Percentiles rank a stretch among this genome's conserved stretches.
phyloP scores from a whole-genome alignment of 1,140 invertebrate species.

The Aphelinus atriplicis region DNA sequence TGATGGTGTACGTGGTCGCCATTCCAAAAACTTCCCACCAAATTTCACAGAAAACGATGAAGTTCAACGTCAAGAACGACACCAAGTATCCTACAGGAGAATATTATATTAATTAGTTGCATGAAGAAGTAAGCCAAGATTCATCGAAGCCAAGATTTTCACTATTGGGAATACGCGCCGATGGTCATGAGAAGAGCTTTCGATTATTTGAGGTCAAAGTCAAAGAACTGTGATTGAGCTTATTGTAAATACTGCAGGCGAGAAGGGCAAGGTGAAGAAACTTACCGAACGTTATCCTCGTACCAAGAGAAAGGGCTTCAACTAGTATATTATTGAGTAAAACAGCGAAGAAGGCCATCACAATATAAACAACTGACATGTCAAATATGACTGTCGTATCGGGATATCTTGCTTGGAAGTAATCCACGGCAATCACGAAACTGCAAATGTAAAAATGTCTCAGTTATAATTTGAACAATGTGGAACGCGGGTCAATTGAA shows the following conservation, averaged over 20 bases:
- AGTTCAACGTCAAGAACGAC: slow-evolving; percentile 81
- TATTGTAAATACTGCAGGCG: not conserved
- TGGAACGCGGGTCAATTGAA: too few relatives aligned
- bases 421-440: slow-evolving; percentile 91
- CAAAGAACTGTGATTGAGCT: too few relatives aligned
- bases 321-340: slow-evolving; percentile 86
- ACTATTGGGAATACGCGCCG: too few relatives aligned
- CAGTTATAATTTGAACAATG: too few relatives aligned
- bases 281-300: slow-evolving; percentile 86
- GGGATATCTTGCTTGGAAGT: slow-evolving; percentile 85
- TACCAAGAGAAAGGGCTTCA: slow-evolving; percentile 82
- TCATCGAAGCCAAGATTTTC: too few relatives aligned
- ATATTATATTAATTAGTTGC: too few relatives aligned
- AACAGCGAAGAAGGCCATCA: slow-evolving; percentile 86
- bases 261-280: slow-evolving; percentile 18
- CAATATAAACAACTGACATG: slow-evolving; percentile 90
- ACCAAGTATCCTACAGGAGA: slow-evolving; percentile 79
- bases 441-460: slow-evolving; percentile 61
- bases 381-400: slow-evolving; percentile 88
- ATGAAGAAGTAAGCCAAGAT: too few relatives aligned
- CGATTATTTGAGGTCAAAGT: too few relatives aligned
- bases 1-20: slow-evolving; percentile 80
- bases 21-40: slow-evolving; percentile 82
- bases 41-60: slow-evolving; percentile 86
- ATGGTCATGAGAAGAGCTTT: too few relatives aligned